phyloP scores from a whole-genome alignment of 2,113 vertebrate species.

The Bambusicola thoracicus region DNA sequence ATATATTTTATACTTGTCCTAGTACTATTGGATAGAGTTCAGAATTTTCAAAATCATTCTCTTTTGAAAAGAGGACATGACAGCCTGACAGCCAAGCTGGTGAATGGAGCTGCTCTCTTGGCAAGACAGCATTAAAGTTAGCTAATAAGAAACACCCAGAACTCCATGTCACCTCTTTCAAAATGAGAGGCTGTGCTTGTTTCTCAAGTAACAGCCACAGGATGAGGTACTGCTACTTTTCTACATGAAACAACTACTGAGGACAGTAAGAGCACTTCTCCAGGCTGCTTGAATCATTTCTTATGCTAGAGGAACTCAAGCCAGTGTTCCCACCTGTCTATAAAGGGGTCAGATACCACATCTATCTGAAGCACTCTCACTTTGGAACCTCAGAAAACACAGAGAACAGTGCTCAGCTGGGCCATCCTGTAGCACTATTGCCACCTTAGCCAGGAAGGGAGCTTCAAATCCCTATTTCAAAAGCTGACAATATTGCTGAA shows the following conservation, averaged over 20 bases:
- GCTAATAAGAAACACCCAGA: neutral
- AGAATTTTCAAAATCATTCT: neutral
- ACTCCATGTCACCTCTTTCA: neutral
- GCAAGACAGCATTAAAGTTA: neutral
- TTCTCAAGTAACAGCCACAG: neutral
- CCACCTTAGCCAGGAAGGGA: neutral
- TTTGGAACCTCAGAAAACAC: neutral
- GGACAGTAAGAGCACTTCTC: neutral
- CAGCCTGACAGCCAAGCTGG: neutral
- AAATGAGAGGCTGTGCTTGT: neutral
- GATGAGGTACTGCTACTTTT: neutral
- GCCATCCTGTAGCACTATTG: neutral
- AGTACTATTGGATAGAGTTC: neutral
- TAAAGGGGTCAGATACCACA: neutral
- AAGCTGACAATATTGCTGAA: neutral
- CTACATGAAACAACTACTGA: neutral
- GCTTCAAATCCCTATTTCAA: neutral
- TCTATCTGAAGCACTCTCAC: neutral
- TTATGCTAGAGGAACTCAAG: rapidly evolving
- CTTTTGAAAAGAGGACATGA: neutral
- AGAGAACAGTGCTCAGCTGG: neutral
- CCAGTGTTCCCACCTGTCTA: rapidly evolving
- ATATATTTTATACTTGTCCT: neutral
- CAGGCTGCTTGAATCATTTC: neutral
- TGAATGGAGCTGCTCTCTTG: neutral